Percentiles rank a stretch among this genome's conserved stretches.
Conservation (phyloP, 1,140 invertebrate species). For the Papilio polytes region DNA sequence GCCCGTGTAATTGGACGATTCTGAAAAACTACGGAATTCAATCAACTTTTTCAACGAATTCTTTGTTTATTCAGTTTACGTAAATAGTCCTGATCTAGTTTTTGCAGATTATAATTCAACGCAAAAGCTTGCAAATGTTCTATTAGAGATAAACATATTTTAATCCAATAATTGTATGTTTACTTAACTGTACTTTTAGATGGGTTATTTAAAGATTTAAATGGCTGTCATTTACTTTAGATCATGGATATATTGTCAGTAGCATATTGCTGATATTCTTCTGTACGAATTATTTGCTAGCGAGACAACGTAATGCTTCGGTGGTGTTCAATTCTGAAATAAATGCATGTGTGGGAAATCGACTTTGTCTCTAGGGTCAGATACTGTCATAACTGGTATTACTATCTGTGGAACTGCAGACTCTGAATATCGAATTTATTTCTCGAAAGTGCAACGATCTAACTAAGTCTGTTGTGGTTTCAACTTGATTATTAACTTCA, state of each 20-base stretch:
- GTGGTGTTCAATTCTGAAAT: neutral
- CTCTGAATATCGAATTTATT: slow-evolving; percentile 1
- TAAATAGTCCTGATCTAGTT: neutral
- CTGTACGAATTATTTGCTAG: neutral
- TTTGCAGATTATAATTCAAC: neutral
- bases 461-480: neutral
- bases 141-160: neutral
- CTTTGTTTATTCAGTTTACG: neutral
- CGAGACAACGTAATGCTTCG: neutral
- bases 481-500: neutral
- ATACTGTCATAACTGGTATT: slow-evolving; percentile 13
- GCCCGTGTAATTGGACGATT: slow-evolving; percentile 8
- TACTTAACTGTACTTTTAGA: too few relatives aligned
- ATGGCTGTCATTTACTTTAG: neutral
- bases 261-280: neutral
- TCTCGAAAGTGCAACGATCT: neutral
- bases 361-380: neutral
- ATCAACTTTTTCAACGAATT: slow-evolving; percentile 13
- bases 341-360: slow-evolving; percentile 13
- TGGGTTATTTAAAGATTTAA: neutral
- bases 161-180: neutral
- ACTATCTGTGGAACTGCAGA: slow-evolving; percentile 7
- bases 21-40: slow-evolving; percentile 23
- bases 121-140: too few relatives aligned
- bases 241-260: neutral